Evolutionary conservation across 1,140 invertebrate genomes (phyloP), one percentile per base, ranked within the genome.

Genomic region (Meloidogyne exigua): DNA sequence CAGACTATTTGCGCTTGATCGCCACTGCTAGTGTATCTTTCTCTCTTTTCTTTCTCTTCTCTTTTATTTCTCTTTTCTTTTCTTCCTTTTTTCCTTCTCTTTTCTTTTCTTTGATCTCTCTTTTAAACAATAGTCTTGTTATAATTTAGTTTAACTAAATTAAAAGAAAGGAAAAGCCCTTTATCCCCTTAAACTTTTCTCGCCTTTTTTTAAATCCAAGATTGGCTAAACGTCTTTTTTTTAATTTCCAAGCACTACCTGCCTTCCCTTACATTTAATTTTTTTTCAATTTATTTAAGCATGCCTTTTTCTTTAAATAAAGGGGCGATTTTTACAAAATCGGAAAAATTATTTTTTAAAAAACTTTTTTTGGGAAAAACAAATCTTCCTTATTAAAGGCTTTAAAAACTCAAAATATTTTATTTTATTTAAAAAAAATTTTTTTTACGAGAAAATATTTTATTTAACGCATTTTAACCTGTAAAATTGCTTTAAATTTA

Each of bases 11-110:
- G n/a, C n/a, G 49, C 49, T 57, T 57, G 49, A 57, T 57, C 49
- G 49, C 49, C 49, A 57, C 49, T 57, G 49, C 49, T n/a, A 57
- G 49, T n/a, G n/a, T n/a, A n/a, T n/a, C n/a, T n/a, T n/a, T n/a
- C n/a, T 57, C 49, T 57, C 49, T 57, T 57, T 49, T 18, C n/a
- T n/a, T n/a, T n/a, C n/a, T n/a, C n/a, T n/a, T n/a, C n/a, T n/a
- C n/a, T n/a, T n/a, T n/a, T n/a, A n/a, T n/a, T n/a, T n/a, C n/a
- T n/a, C n/a, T n/a, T n/a, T n/a, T n/a, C n/a, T n/a, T n/a, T n/a
- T n/a, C n/a, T n/a, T n/a, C n/a, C n/a, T n/a, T n/a, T n/a, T n/a
- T n/a, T n/a, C n/a, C n/a, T n/a, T n/a, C n/a, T n/a, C n/a, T n/a
- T n/a, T n/a, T n/a, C n/a, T n/a, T n/a, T n/a, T n/a, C n/a, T n/a